Base-by-base conservation (phyloP, 2,797 vertebrate species). In the Sebastolobus altivelis region DNA sequence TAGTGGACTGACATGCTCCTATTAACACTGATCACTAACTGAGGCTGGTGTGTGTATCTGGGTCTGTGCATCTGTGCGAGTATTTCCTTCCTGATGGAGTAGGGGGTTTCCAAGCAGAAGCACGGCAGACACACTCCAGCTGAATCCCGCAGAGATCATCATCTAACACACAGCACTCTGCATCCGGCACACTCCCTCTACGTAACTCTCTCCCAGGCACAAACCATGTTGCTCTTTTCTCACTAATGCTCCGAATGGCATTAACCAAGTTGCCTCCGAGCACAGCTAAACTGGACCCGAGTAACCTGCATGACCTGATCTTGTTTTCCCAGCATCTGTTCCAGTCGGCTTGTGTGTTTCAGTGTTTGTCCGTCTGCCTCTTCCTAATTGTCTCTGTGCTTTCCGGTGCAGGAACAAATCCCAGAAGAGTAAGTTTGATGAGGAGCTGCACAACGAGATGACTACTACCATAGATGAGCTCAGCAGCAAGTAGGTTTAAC, bases 391-490 rank as follows among this genome's bases (percentile, higher is more conserved):
- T 87, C 70, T 89, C 43, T 83, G 65, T 82, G 62, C 63, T 93
- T 84, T 87, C 77, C 91, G 92, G 52, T 80, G 58, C 94, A 99
- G 98, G 91, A 98, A 95, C 72, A 95, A 97, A 11, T 97, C 98
- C 86, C 98, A 98, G 92, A 99, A 97, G 93, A 97, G 96, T 72
- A 97, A 96, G 90, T 97, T 97, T 69, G 98, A 99, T 69, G 98
- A 99, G 62, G 97, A 99, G 87, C 95, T 97, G 29, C 97, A 98
- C 25, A 97, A 99, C 27, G 97, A 99, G 69, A 99, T 99, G 97
- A 96, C 97, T 75, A 97, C 97, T 0, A 97, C 98, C 76, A 99
- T 99, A 1, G 98, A 99, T 75, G 97, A 98, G 74, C 96, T 99
- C 86, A 98, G 95, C 80, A 96, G 95, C 80, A 98, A 97, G 98